Percentiles rank a stretch among this genome's conserved stretches.
These are phyloP conservation scores for Dendrolimus kikuchii DNA, from an alignment of 1,140 invertebrate species.

Conservation along the genomic window DNA sequence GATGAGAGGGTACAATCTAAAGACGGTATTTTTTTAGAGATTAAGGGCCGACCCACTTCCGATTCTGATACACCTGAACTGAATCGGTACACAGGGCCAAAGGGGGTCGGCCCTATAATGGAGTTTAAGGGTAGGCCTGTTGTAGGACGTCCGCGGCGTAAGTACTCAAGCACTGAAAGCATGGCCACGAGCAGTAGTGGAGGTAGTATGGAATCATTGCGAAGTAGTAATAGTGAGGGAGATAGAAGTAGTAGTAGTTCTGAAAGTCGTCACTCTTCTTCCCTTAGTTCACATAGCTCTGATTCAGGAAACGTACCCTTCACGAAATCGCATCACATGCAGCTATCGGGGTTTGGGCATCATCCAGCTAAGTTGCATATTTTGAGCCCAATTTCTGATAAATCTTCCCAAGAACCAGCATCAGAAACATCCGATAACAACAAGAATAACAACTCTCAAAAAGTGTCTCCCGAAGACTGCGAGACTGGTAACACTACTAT, in stretches of 20 bases:
- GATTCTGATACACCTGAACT: constrained; percentile 72
- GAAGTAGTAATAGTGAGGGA: constrained; percentile 87
- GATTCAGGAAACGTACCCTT: constrained; percentile 79
- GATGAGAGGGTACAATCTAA: constrained; percentile 75
- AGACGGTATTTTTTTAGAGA: constrained; percentile 78
- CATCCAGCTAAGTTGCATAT: constrained; percentile 85
- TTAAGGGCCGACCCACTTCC: constrained; percentile 78
- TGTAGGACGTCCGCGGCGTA: constrained; percentile 73
- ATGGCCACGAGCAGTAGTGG: constrained; percentile 89
- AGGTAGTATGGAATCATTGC: constrained; percentile 87
- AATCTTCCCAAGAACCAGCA: constrained; percentile 89
- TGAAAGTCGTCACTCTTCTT: constrained; percentile 84
- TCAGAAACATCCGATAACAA: constrained; percentile 85
- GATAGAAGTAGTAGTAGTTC: constrained; percentile 86
- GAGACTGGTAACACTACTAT: constrained; percentile 66
- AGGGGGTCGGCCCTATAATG: constrained; percentile 76
- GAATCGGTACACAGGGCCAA: constrained; percentile 69
- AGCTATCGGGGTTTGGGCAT: constrained; percentile 77
- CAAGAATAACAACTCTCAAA: constrained; percentile 83
- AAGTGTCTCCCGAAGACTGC: constrained; percentile 76
- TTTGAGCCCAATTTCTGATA: constrained; percentile 90
- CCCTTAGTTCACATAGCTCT: constrained; percentile 86
- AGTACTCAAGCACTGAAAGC: constrained; percentile 88
- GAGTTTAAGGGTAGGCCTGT: constrained; percentile 79
- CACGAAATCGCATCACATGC: constrained; percentile 74